A percentile compares a stretch with the other conserved stretches of the same genome.
Conservation (phyloP, 2,888 invertebrate genomes). For the Drosophila infuscata region DNA sequence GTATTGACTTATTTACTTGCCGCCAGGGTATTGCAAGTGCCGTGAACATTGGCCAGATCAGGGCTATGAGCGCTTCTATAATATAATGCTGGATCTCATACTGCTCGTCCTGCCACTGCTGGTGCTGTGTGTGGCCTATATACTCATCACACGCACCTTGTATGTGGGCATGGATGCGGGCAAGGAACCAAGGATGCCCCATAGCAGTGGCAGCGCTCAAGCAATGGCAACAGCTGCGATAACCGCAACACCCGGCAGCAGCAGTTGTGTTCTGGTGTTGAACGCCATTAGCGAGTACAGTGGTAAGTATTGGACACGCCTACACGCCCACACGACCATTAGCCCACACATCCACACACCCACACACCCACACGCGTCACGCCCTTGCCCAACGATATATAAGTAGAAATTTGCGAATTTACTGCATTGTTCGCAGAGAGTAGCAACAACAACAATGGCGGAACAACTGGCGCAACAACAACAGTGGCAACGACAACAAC, state of each 20-base stretch:
- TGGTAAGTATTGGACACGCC: conserved; percentile 43
- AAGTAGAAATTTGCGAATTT: not conserved
- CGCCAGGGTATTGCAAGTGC: conserved; percentile 87
- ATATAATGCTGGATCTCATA: conserved; percentile 88
- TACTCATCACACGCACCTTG: conserved; percentile 85
- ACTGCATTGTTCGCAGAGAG: conserved; percentile 34
- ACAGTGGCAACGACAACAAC: conserved; percentile 29
- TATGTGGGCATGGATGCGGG: conserved; percentile 81
- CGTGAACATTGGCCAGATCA: conserved; percentile 88
- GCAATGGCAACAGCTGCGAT: conserved; percentile 28
- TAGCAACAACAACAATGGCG: conserved; percentile 61
- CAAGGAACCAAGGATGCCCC: conserved; percentile 70
- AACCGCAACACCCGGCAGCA: conserved; percentile 45
- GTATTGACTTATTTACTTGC: not conserved
- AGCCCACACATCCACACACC: not conserved
- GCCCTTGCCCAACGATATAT: not conserved
- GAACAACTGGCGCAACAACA: conserved; percentile 24
- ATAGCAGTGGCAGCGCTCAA: conserved; percentile 11
- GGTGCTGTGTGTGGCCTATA: conserved; percentile 88
- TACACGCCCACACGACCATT: not conserved
- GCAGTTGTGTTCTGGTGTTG: conserved; percentile 63
- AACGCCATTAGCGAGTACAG: conserved; percentile 50
- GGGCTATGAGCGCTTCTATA: conserved; percentile 87
- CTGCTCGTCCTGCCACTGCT: conserved; percentile 89
- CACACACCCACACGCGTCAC: not conserved